Evolutionary conservation across 2,888 invertebrate genomes (phyloP).

Genomic region (Cataglyphis albicans): DNA sequence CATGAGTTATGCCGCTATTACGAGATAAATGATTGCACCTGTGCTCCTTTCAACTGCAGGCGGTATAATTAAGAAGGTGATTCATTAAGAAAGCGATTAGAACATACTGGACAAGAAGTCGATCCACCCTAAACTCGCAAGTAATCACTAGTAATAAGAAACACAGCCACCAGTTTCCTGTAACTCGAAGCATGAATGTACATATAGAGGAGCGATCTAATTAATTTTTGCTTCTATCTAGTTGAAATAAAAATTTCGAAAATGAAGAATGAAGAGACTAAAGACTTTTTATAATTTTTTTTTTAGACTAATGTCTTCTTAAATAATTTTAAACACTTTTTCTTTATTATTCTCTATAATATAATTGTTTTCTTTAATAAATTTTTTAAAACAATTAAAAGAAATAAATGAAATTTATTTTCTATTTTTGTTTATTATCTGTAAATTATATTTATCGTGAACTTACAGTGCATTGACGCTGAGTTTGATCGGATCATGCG

Average conservation of each 20-base stretch:
- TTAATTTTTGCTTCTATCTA: not conserved
- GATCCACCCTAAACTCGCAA: constrained; percentile 34
- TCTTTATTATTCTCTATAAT: not conserved
- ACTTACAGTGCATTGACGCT: not conserved
- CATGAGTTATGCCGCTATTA: constrained; percentile 65
- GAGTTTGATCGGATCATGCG: constrained; percentile 39
- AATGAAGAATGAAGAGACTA: not conserved
- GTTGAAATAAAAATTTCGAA: not conserved
- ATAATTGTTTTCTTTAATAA: not conserved
- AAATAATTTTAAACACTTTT: not conserved
- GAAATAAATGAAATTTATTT: not conserved
- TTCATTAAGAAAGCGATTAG: constrained; percentile 44
- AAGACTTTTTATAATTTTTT: not conserved
- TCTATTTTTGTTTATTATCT: not conserved
- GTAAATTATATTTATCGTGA: not conserved
- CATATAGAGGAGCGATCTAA: not conserved
- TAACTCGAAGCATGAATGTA: constrained; percentile 9
- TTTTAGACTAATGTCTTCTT: not conserved
- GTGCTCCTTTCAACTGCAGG: constrained; percentile 53
- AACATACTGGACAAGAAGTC: constrained; percentile 27
- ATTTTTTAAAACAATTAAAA: not conserved
- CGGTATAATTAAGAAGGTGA: constrained; percentile 39
- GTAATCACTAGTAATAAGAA: constrained; percentile 33
- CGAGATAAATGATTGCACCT: constrained; percentile 55
- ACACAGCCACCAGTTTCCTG: not conserved